phyloP scores from a whole-genome alignment of 2,888 invertebrate species.

The Phania funesta region DNA sequence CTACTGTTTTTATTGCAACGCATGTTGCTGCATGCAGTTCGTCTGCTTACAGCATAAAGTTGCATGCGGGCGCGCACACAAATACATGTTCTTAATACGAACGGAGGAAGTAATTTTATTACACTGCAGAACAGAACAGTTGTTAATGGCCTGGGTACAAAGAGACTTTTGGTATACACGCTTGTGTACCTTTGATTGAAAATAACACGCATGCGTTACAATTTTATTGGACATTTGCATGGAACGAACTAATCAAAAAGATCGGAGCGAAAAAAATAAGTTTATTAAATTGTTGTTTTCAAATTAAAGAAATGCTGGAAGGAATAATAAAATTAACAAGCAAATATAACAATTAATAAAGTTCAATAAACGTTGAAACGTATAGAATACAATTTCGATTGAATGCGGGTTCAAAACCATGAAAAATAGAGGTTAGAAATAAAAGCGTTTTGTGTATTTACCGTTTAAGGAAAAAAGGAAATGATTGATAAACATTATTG shows the following conservation, averaged over 20 bases:
- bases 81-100: background rate
- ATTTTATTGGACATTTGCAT: slow-evolving; percentile 34
- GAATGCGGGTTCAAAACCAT: slow-evolving; percentile 31
- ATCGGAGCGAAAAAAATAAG: background rate
- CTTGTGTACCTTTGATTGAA: slow-evolving; percentile 59
- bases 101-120: slow-evolving; percentile 25
- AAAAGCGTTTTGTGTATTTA: too few relatives aligned
- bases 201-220: slow-evolving; percentile 59
- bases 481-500: too few relatives aligned
- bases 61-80: slow-evolving; percentile 62
- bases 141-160: background rate
- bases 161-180: background rate
- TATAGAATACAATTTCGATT: background rate
- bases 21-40: slow-evolving; percentile 36
- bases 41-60: slow-evolving; percentile 54
- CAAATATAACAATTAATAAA: slow-evolving; percentile 52
- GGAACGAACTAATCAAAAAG: slow-evolving; percentile 1
- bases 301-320: background rate
- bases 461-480: too few relatives aligned
- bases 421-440: slow-evolving; percentile 29
- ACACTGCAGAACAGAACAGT: slow-evolving; percentile 5
- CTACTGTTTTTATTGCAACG: slow-evolving; percentile 12
- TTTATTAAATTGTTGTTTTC: slow-evolving; percentile 52
- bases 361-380: slow-evolving; percentile 44
- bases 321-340: slow-evolving; percentile 6